Evolutionary conservation across 2,113 vertebrate species (phyloP).

Genomic region (Spizaetus ornatus): DNA sequence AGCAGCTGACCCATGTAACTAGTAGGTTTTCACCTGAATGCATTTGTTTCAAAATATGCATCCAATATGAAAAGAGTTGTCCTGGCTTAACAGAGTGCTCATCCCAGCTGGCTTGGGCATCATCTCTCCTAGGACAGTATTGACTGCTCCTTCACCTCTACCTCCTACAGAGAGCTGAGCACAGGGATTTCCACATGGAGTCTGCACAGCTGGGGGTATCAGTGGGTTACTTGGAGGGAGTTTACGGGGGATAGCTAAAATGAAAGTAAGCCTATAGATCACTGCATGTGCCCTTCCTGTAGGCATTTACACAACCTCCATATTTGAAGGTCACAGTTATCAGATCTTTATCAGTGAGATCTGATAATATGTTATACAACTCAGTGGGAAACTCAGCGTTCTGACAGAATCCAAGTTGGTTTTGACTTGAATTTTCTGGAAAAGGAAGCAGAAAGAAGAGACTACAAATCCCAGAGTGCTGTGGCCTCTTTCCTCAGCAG

Average conservation of each 20-base stretch:
- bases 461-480: conserved; percentile 44
- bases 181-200: rapidly evolving
- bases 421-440: rapidly evolving
- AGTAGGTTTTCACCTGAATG: not conserved
- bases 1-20: not conserved
- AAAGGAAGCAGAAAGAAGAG: not conserved
- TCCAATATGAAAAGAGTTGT: rapidly evolving
- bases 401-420: rapidly evolving
- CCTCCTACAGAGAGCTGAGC: not conserved
- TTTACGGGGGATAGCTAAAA: rapidly evolving
- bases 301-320: not conserved
- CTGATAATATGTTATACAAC: rapidly evolving
- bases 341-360: not conserved
- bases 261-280: not conserved
- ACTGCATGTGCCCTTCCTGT: rapidly evolving
- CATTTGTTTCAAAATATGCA: not conserved
- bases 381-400: rapidly evolving
- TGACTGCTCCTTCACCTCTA: rapidly evolving
- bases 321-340: rapidly evolving
- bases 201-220: rapidly evolving
- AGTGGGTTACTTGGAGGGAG: rapidly evolving
- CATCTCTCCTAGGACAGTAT: rapidly evolving
- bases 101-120: not conserved
- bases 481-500: rapidly evolving
- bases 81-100: not conserved